Percentiles rank a stretch among this genome's conserved stretches.
phyloP scores from a whole-genome alignment of 2,888 invertebrate genomes.

The Apodemia zela region DNA sequence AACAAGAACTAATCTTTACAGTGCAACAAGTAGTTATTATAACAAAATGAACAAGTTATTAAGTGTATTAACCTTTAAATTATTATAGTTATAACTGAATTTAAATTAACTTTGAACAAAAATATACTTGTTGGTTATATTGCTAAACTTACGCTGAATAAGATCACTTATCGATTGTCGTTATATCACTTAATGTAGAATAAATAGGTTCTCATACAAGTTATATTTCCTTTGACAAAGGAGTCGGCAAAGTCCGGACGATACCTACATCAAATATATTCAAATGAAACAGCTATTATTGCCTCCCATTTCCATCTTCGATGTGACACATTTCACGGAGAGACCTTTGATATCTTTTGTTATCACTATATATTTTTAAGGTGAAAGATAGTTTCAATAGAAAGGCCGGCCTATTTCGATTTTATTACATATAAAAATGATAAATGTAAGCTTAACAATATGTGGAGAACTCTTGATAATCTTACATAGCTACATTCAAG shows the following conservation, averaged over 20 bases:
- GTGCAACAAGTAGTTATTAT: too few relatives aligned
- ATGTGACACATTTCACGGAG: neutral
- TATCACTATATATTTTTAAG: neutral
- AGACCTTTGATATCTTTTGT: slow-evolving; percentile 6
- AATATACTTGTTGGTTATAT: too few relatives aligned
- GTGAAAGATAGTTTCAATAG: slow-evolving; percentile 7
- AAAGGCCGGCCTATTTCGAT: slow-evolving; percentile 8
- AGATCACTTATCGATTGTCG: too few relatives aligned
- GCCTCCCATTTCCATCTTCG: neutral
- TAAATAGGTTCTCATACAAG: slow-evolving; percentile 1
- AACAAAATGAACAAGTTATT: too few relatives aligned
- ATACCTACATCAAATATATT: slow-evolving; percentile 6
- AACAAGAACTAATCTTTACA: too few relatives aligned
- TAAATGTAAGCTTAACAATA: neutral
- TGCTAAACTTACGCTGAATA: too few relatives aligned
- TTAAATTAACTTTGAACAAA: too few relatives aligned
- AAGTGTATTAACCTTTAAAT: too few relatives aligned
- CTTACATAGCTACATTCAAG: too few relatives aligned
- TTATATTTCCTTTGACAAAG: slow-evolving; percentile 3
- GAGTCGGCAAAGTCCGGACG: neutral
- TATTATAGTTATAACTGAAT: too few relatives aligned
- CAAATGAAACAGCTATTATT: slow-evolving; percentile 6
- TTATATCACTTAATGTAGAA: too few relatives aligned
- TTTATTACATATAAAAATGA: neutral
- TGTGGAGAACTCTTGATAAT: too few relatives aligned